Base-by-base conservation (phyloP, 1,140 invertebrate species). In the Cydia strobilella region DNA sequence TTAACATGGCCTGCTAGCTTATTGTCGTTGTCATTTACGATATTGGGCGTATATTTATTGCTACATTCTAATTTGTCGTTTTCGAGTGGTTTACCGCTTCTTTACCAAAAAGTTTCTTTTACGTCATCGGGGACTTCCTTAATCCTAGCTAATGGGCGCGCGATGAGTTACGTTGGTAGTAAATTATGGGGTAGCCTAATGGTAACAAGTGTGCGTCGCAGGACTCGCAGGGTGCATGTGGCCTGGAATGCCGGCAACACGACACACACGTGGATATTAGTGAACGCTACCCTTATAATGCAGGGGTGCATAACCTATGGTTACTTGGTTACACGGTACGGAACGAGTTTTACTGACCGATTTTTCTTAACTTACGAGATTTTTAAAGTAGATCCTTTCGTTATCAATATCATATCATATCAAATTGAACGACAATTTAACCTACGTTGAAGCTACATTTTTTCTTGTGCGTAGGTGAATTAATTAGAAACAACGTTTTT, bases 61-160 rank as follows among this genome's bases (percentile, higher is more conserved):
- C 27, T 69, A 69, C 65, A 42, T 39, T 69, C 18, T 69, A 69
- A 69, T 69, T 69, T 69, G 15, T 39, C 7, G 20, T 69, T 69
- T 69, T n/a, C 7, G 25, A 31, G 63, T 39, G 7, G 31, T 9
- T 39, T 20, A 39, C 65, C 15, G 31, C 65, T 69, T 31, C 27
- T 31, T 66, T 59, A 23, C 51, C 15, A 59, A 59, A 23, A 59
- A 59, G 10, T 71, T 75, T 84, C 82, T 84, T 85, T 85, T 82
- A 82, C 80, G 88, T 90, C 86, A 90, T 89, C 84, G 77, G 76
- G 77, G 85, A 78, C 83, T 87, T 87, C 85, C 85, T 83, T 92
- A 90, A 90, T 90, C 90, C 86, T 80, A 77, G 79, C 85, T 92
- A 92, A 92, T 90, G 84, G 87, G 77, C 78, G 77, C 81, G 81